phyloP scores from a whole-genome alignment of 2,888 invertebrate species.

The Apamea crenata region DNA sequence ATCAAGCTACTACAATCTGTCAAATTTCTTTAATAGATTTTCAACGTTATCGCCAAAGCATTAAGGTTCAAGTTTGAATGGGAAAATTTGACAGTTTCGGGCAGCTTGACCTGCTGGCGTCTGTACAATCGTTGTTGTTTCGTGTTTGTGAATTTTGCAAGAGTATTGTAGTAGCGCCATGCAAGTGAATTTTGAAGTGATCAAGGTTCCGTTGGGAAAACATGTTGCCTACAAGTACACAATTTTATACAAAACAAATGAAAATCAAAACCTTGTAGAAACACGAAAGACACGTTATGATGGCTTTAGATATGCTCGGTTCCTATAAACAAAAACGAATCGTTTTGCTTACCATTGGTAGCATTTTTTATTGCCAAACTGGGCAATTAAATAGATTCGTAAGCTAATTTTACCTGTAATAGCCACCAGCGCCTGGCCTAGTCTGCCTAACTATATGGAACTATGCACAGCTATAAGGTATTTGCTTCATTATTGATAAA shows the following conservation, averaged over 20 bases:
- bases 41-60: too few species aligned
- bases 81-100: too few species aligned
- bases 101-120: too few species aligned
- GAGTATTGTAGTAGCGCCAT: background rate
- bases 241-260: background rate
- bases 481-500: too few species aligned
- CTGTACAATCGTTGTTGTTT: conserved; percentile 1
- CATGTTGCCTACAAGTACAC: background rate
- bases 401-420: too few species aligned
- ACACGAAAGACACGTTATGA: background rate
- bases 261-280: background rate
- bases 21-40: too few species aligned
- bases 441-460: too few species aligned
- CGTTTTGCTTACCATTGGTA: background rate
- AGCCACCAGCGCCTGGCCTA: too few species aligned
- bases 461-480: too few species aligned
- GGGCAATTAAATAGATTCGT: too few species aligned
- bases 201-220: background rate
- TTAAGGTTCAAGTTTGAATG: too few species aligned
- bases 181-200: background rate
- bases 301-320: background rate
- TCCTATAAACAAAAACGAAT: background rate
- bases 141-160: background rate
- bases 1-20: too few species aligned
- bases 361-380: background rate